Conservation (phyloP, 2,888 invertebrate species). For the Amphipyra tragopoginis region DNA sequence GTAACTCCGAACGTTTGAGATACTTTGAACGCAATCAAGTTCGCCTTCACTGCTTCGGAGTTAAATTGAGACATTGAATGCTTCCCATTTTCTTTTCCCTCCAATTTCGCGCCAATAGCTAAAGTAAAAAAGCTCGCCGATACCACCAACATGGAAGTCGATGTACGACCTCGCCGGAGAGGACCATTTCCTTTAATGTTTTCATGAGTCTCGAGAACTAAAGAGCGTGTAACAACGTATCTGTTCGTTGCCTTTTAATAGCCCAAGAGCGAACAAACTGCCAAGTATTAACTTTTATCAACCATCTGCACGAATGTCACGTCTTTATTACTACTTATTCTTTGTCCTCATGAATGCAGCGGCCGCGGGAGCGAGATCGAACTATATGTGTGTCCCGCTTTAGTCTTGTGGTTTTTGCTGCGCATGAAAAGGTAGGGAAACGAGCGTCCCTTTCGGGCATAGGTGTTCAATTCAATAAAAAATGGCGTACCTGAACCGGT, state of each 20-base stretch:
- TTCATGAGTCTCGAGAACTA: constrained; percentile 85
- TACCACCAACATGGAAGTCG: constrained; percentile 81
- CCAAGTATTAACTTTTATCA: constrained; percentile 88
- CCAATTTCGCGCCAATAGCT: constrained; percentile 84
- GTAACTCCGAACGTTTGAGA: constrained; percentile 68
- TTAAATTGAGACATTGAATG: constrained; percentile 87
- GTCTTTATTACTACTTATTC: constrained; percentile 89
- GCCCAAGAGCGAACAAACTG: constrained; percentile 84
- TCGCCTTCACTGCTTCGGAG: constrained; percentile 68
- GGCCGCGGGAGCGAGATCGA: constrained; percentile 66
- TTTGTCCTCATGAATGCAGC: constrained; percentile 87
- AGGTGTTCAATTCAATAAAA: constrained; percentile 88
- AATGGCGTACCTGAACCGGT: constrained; percentile 88
- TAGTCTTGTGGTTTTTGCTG: constrained; percentile 68
- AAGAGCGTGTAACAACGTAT: constrained; percentile 87
- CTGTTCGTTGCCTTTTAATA: constrained; percentile 86
- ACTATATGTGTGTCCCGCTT: constrained; percentile 69
- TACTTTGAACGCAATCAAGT: constrained; percentile 79
- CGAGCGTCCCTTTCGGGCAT: constrained; percentile 82
- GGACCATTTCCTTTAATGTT: constrained; percentile 86
- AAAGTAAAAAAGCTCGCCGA: constrained; percentile 81
- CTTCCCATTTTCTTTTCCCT: constrained; percentile 84
- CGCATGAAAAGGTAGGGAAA: constrained; percentile 76
- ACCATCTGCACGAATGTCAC: constrained; percentile 89
- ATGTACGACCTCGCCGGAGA: constrained; percentile 79